Evolutionary conservation across 2,113 vertebrate species (phyloP).

Genomic region (Myotis brandtii): DNA sequence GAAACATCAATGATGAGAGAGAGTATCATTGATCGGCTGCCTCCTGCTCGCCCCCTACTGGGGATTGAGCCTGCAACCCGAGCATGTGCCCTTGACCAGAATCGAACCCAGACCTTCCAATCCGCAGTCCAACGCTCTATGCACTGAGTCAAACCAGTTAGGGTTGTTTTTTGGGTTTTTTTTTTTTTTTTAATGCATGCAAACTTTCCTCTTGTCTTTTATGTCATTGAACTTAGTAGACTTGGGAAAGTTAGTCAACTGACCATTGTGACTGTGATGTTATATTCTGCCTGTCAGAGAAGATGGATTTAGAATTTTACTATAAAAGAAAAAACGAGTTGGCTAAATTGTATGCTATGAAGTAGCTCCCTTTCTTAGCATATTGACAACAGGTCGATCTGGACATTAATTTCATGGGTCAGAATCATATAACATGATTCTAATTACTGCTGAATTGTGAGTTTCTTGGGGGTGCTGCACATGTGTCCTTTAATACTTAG

Average conservation of each 20-base stretch:
- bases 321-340: conserved; percentile 33
- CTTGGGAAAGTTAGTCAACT: not conserved
- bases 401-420: not conserved
- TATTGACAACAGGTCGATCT: not conserved
- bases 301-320: conserved; percentile 33
- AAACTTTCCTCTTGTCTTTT: conserved; percentile 5
- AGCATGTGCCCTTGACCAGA: no score
- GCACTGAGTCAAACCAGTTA: no score
- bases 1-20: no score
- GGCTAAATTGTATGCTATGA: not conserved
- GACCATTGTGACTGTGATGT: not conserved
- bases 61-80: no score
- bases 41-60: no score
- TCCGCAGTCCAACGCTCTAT: no score
- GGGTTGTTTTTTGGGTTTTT: not conserved
- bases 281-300: not conserved
- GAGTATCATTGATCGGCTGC: no score
- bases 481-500: not conserved
- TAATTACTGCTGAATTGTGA: not conserved
- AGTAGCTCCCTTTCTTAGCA: not conserved
- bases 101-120: no score
- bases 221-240: not conserved
- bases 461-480: not conserved
- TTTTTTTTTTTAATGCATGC: not conserved
- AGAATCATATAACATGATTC: not conserved